Conservation (phyloP, 2,888 invertebrate genomes). For the Danaus chrysippus region DNA sequence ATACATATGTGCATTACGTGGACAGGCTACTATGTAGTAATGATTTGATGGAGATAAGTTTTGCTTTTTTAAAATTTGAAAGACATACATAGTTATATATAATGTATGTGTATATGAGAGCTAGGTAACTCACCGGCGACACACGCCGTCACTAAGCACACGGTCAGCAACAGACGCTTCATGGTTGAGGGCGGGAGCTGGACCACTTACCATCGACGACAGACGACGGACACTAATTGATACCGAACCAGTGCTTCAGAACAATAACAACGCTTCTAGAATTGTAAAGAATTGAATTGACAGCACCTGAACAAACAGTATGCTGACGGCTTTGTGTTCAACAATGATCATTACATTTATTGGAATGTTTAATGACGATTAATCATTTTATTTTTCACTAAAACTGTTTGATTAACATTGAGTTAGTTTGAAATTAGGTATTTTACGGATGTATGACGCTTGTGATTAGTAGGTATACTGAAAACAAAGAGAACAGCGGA, state of each 20-base stretch:
- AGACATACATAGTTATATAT: too few species aligned
- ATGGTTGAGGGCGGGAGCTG: too few species aligned
- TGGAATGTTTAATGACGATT: background rate
- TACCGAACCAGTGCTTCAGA: conserved; percentile 5
- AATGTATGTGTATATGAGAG: background rate
- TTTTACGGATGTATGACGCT: background rate
- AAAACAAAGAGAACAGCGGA: too few species aligned
- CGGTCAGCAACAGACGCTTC: too few species aligned
- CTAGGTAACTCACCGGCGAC: conserved; percentile 24
- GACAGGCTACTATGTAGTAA: too few species aligned
- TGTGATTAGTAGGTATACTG: too few species aligned
- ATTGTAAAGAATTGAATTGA: conserved; percentile 29
- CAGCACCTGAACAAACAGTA: conserved; percentile 24
- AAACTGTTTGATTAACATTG: background rate
- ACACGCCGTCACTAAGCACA: conserved; percentile 23
- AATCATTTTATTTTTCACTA: conserved; percentile 1
- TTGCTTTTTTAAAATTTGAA: too few species aligned
- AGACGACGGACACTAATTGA: conserved; percentile 8
- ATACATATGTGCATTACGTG: too few species aligned
- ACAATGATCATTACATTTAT: background rate
- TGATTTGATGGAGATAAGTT: too few species aligned
- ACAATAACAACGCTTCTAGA: conserved; percentile 20
- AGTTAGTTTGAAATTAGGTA: conserved; percentile 1
- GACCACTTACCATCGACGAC: conserved; percentile 14
- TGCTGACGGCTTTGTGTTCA: background rate